Evolutionary conservation across 2,888 invertebrate genomes (phyloP).

Genomic region (Gymnocheta viridis): DNA sequence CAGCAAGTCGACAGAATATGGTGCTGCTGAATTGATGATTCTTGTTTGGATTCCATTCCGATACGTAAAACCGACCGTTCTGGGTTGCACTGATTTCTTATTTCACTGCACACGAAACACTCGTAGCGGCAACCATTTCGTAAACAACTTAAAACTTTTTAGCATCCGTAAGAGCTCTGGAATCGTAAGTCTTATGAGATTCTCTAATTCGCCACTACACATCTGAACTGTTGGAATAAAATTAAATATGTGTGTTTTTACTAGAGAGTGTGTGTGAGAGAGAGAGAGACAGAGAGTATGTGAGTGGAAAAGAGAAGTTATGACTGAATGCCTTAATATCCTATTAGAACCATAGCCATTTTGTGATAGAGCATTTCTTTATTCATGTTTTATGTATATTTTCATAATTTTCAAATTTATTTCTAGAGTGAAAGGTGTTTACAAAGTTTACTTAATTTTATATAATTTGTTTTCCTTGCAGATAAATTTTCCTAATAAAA

Average conservation of each 20-base stretch:
- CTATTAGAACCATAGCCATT: conserved; percentile 62
- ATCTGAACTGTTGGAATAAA: neutral
- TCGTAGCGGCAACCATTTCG: too few species aligned
- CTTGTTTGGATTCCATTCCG: too few species aligned
- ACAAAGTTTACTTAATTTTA: conserved; percentile 21
- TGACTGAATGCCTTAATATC: conserved; percentile 62
- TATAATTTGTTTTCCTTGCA: conserved; percentile 12
- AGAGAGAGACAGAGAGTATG: too few species aligned
- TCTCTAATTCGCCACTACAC: neutral
- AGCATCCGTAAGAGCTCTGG: too few species aligned
- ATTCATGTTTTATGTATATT: neutral
- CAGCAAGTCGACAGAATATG: too few species aligned
- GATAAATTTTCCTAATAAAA: conserved; percentile 22
- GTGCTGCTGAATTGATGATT: too few species aligned
- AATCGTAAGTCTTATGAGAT: too few species aligned
- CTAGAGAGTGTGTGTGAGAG: neutral
- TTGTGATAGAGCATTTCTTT: conserved; percentile 51
- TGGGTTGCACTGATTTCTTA: too few species aligned
- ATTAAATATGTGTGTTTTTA: neutral
- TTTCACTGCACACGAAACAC: too few species aligned
- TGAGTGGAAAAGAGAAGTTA: neutral
- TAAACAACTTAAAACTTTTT: too few species aligned
- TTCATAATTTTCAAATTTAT: conserved; percentile 28
- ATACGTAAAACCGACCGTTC: too few species aligned
- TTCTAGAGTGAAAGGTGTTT: conserved; percentile 36